Conservation (phyloP, 2,888 invertebrate species). For the Portevinia maculata region DNA sequence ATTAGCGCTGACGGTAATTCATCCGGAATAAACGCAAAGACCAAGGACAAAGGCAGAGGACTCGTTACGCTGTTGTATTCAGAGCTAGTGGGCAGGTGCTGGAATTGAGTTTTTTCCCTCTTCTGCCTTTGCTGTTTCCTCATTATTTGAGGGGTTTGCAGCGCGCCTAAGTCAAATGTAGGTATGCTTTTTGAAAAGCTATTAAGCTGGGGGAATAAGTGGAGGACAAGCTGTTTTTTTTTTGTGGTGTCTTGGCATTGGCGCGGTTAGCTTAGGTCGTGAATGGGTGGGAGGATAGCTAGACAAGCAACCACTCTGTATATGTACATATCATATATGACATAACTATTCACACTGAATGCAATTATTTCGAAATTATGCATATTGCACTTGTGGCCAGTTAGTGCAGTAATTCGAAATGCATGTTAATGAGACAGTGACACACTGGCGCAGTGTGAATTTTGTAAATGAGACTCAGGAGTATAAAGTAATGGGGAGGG, state of each 20-base stretch:
- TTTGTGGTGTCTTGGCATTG: conserved; percentile 25
- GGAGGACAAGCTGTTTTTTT: conserved; percentile 13
- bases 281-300: conserved; percentile 8
- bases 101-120: neutral
- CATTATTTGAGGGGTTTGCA: conserved; percentile 27
- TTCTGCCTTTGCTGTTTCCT: neutral
- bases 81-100: neutral
- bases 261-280: neutral
- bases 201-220: conserved; percentile 37
- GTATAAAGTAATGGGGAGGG: neutral
- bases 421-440: conserved; percentile 67
- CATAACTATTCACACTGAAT: too few relatives aligned
- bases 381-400: conserved; percentile 66
- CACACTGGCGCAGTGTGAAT: conserved; percentile 45
- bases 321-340: neutral
- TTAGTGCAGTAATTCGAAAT: conserved; percentile 68
- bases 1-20: conserved; percentile 58
- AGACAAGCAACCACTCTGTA: neutral
- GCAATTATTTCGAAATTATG: conserved; percentile 63
- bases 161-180: conserved; percentile 49
- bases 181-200: conserved; percentile 45
- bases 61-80: neutral
- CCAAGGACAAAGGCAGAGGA: conserved; percentile 27
- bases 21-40: conserved; percentile 49
- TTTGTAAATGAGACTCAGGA: conserved; percentile 14